Evolutionary conservation across 2,113 vertebrate genomes (phyloP).

Genomic region (Arenaria interpres): DNA sequence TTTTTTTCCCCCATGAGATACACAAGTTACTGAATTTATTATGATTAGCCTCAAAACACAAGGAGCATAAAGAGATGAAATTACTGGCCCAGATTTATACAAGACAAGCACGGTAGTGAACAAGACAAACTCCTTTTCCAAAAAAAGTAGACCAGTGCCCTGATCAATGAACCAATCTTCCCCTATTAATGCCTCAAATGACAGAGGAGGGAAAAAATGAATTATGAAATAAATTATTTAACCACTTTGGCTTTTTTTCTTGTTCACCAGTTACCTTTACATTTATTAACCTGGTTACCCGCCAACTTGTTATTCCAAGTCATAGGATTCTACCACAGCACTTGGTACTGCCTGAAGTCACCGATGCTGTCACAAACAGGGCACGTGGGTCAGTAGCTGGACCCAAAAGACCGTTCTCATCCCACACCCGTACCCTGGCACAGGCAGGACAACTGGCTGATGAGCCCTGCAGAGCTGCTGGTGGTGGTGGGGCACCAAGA

Average conservation of each 20-base stretch:
- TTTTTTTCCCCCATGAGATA: fast-evolving
- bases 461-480: background rate
- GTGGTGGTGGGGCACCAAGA: background rate
- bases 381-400: fast-evolving
- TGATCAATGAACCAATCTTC: background rate
- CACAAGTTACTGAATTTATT: background rate
- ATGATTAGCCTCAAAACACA: background rate
- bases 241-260: background rate
- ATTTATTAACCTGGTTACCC: background rate
- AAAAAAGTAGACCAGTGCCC: background rate
- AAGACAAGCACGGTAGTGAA: background rate
- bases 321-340: background rate
- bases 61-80: background rate
- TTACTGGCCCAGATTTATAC: background rate
- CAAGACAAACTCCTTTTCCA: background rate
- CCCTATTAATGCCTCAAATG: background rate
- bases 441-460: background rate
- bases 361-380: fast-evolving
- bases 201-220: background rate
- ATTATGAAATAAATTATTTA: background rate
- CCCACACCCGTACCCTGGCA: background rate
- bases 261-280: background rate
- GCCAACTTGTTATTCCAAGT: background rate
- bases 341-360: background rate
- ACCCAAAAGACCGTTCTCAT: background rate